Conservation (phyloP, 2,888 invertebrate genomes). For the Caenorhabditis sp. region DNA sequence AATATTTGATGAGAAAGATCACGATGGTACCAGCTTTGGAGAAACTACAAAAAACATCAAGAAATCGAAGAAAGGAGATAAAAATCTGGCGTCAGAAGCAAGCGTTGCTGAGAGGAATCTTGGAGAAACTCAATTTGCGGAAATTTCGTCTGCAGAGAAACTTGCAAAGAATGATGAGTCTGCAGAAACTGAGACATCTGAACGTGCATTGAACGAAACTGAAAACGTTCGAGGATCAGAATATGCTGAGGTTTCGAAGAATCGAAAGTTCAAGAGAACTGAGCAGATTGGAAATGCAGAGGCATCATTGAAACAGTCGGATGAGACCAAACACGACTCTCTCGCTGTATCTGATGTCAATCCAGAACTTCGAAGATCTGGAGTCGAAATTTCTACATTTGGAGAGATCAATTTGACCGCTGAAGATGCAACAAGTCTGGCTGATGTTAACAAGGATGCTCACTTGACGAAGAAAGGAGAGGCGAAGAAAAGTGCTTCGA, state of each 20-base stretch:
- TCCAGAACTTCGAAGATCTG: constrained; percentile 43
- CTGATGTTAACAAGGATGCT: constrained; percentile 27
- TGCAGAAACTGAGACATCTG: not conserved
- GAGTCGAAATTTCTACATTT: constrained; percentile 58
- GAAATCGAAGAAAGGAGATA: constrained; percentile 29
- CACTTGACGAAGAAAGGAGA: constrained; percentile 31
- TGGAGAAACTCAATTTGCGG: constrained; percentile 20
- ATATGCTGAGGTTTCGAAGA: constrained; percentile 44
- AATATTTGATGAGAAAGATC: constrained; percentile 9
- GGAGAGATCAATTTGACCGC: constrained; percentile 48
- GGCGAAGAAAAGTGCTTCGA: constrained; percentile 23
- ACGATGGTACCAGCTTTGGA: constrained; percentile 21
- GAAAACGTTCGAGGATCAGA: not conserved
- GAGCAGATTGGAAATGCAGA: constrained; percentile 51
- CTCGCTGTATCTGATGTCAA: constrained; percentile 48
- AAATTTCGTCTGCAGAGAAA: constrained; percentile 14
- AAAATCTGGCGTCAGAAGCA: not conserved
- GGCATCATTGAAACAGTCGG: constrained; percentile 18
- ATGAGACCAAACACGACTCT: constrained; percentile 23
- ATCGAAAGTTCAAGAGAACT: constrained; percentile 51
- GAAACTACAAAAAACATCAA: constrained; percentile 47
- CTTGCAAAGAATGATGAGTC: constrained; percentile 14
- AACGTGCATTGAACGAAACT: not conserved
- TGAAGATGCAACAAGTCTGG: constrained; percentile 33
- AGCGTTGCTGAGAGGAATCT: constrained; percentile 7